phyloP scores from a whole-genome alignment of 2,888 invertebrate species.

The Copidosoma aretas region DNA sequence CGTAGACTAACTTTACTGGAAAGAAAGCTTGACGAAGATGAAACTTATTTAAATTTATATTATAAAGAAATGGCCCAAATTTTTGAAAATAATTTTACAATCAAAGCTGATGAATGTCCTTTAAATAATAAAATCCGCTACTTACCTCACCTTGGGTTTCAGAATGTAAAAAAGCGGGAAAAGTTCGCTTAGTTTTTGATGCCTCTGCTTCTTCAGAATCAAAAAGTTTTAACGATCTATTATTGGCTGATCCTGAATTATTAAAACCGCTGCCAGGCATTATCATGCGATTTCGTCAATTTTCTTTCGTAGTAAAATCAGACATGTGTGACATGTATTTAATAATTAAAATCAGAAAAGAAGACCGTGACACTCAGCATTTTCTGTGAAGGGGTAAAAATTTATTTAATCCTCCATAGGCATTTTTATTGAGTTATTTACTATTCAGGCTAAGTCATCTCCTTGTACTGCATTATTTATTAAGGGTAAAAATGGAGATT shows the following conservation, averaged over 20 bases:
- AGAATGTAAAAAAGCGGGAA: conserved; percentile 1
- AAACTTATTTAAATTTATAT: background rate
- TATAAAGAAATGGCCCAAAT: conserved; percentile 12
- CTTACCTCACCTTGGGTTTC: conserved; percentile 6
- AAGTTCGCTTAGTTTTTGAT: conserved; percentile 7
- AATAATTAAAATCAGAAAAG: background rate
- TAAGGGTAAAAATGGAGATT: conserved; percentile 13
- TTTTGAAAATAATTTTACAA: conserved; percentile 3
- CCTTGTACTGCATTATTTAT: background rate
- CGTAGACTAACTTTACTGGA: background rate
- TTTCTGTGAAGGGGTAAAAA: conserved; percentile 23
- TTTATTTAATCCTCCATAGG: background rate
- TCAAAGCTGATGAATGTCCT: background rate
- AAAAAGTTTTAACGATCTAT: conserved; percentile 10
- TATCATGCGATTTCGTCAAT: conserved; percentile 16
- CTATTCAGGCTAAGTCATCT: conserved; percentile 15
- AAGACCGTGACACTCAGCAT: conserved; percentile 4
- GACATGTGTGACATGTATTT: conserved; percentile 25
- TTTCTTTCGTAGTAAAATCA: background rate
- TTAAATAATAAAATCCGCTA: background rate
- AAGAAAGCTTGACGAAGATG: conserved; percentile 2
- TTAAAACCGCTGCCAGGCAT: conserved; percentile 6
- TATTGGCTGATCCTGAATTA: conserved; percentile 10
- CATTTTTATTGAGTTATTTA: background rate
- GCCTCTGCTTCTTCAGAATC: background rate